Conservation (phyloP, 2,113 vertebrate genomes). For the Crypturellus undulatus region DNA sequence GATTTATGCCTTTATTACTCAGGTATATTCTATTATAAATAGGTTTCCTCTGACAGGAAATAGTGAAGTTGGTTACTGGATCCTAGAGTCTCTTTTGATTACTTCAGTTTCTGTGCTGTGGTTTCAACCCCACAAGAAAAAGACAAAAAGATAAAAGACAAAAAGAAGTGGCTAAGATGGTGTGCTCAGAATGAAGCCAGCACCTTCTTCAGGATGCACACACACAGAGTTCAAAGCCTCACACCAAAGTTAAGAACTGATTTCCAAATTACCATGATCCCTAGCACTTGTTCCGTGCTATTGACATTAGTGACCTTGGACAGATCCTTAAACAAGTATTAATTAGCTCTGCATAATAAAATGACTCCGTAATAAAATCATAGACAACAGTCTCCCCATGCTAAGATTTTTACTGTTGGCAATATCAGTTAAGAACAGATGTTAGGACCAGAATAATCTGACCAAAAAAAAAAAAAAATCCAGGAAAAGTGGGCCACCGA, state of each 20-base stretch:
- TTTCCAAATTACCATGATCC: neutral
- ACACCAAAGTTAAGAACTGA: neutral
- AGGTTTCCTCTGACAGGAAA: neutral
- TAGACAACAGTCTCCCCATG: neutral
- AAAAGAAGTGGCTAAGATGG: neutral
- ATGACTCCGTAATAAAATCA: neutral
- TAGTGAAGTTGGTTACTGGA: neutral
- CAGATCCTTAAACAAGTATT: neutral
- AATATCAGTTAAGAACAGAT: neutral
- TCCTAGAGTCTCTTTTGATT: neutral
- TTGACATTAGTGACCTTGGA: slow-evolving; percentile 1
- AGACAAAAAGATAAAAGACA: neutral
- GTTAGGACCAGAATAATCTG: neutral
- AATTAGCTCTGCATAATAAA: slow-evolving; percentile 14
- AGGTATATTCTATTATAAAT: neutral
- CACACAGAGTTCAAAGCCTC: neutral
- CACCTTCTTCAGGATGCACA: neutral
- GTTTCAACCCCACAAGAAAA: neutral
- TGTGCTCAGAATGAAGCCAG: neutral
- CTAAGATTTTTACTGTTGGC: neutral
- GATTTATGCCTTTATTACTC: neutral
- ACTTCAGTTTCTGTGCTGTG: neutral
- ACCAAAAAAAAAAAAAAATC: neutral
- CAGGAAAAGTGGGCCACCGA: neutral
- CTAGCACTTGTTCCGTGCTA: slow-evolving; percentile 23